Base-by-base conservation (phyloP, 2,113 vertebrate species). In the Saccopteryx bilineata region DNA sequence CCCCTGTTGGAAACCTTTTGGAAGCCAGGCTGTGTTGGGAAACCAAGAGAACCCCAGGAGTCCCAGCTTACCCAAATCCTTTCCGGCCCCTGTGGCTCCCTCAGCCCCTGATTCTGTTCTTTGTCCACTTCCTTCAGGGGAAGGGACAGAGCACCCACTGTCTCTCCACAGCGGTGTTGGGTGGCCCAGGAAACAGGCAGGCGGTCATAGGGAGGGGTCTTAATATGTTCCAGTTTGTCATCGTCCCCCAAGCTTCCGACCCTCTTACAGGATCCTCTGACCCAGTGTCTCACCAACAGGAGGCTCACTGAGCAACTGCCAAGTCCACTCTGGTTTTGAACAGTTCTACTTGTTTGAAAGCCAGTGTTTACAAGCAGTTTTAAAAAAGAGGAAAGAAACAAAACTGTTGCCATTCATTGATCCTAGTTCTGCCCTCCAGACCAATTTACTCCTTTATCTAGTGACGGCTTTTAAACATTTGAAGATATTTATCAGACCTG, bases 21-120 rank as follows among this genome's bases (percentile, higher is more conserved):
- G 69, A 69, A 86, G 39, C 91, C 89, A 63, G 87, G 54, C 80
- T 56, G 28, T 54, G 19, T 26, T 78, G 69, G 80, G 65, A 93
- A 69, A 11, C 52, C 48, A 68, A 66, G 60, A 24, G n/a, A 71
- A 26, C 15, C 26, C 56, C 66, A 33, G 56, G 54, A 17, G 50
- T 52, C 26, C 83, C 60, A 26, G 50, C 75, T 18, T 63, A 33
- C 48, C 61, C 28, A 13, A 14, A 33, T 46, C 69, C 46, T 94
- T n/a, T 18, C 10, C 52, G 19, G 52, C 46, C 3, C 10, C 2
- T 15, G 0, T 0, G 31, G 50, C 66, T 65, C 76, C 39, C 2
- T 14, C 54, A 13, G 39, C 19, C 28, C 24, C 31, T 61, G 18
- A 2, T 46, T 48, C 66, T n/a, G 21, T n/a, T 56, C 21, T 76